Percentiles rank a stretch among this genome's conserved stretches.
These are phyloP conservation scores for Globodera ellingtonae DNA, from an alignment of 1,140 invertebrate genomes.

Conservation along the genomic window DNA sequence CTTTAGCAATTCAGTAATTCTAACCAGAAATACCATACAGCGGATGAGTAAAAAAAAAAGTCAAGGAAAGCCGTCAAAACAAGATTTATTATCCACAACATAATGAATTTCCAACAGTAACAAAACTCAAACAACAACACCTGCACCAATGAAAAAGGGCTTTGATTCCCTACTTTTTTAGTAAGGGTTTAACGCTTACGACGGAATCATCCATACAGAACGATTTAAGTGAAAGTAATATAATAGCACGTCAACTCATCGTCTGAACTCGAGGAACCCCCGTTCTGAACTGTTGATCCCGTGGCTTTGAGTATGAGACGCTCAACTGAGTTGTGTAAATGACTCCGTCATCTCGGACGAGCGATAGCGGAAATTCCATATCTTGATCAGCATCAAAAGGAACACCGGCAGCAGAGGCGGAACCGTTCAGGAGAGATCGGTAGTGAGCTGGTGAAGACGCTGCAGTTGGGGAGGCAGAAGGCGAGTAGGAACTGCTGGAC, in stretches of 20 bases:
- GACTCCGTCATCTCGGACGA: slow-evolving; percentile 88
- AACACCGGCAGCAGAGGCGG: not conserved
- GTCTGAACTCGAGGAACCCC: not conserved
- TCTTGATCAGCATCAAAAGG: slow-evolving; percentile 65
- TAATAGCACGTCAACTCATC: not conserved
- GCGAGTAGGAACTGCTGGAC: slow-evolving; percentile 87
- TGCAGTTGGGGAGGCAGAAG: not conserved
- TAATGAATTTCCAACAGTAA: no score
- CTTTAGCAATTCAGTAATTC: no score
- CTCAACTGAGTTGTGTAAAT: slow-evolving; percentile 97
- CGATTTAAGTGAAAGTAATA: no score
- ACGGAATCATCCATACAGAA: no score
- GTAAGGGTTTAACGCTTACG: no score
- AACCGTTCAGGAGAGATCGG: not conserved
- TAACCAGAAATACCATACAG: no score
- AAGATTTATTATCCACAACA: no score
- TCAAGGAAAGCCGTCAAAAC: no score
- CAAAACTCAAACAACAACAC: no score
- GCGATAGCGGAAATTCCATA: slow-evolving; percentile 83
- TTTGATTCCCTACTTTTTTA: no score
- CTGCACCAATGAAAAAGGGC: no score
- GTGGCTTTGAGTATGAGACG: slow-evolving; percentile 74
- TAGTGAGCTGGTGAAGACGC: not conserved
- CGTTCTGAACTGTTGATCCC: slow-evolving; percentile 3
- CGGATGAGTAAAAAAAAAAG: no score